Conservation (phyloP, 37 sponge, comb jelly and placozoan species). For the Ianthella basta region DNA sequence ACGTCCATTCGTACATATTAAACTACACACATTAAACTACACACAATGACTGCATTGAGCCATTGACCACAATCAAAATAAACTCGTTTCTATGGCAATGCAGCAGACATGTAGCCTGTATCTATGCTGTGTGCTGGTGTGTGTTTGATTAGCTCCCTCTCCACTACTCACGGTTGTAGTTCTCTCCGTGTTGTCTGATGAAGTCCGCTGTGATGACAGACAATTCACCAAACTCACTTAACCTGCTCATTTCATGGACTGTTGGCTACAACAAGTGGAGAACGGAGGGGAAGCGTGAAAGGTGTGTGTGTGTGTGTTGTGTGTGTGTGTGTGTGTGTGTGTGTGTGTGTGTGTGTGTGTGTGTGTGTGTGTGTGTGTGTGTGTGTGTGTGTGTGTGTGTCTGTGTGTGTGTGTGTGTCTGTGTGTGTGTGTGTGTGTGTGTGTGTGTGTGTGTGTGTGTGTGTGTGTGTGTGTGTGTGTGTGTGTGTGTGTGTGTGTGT, state of each 20-base stretch:
- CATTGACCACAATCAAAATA: no score
- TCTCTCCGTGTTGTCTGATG: constrained; percentile 84
- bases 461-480: constrained; percentile 2
- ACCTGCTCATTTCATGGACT: constrained; percentile 30
- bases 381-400: constrained; percentile 23
- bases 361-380: constrained; percentile 19
- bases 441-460: constrained; percentile 28
- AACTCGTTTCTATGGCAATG: no score
- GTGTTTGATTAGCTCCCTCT: not conserved
- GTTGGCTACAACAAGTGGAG: constrained; percentile 62
- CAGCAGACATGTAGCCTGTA: no score
- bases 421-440: constrained; percentile 5
- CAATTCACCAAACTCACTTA: constrained; percentile 57
- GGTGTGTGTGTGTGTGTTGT: not conserved
- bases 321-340: constrained; percentile 26
- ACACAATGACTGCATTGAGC: no score
- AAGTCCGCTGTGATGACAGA: constrained; percentile 79
- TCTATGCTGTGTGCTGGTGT: not conserved
- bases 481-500: constrained; percentile 28
- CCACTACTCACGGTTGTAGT: constrained; percentile 67
- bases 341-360: no score
- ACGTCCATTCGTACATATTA: no score
- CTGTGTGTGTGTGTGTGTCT: constrained; percentile 8
- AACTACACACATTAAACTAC: no score
- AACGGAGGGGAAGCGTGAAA: no score